Conservation (phyloP, 2,113 vertebrate genomes). For the Bubalus kerabau region DNA sequence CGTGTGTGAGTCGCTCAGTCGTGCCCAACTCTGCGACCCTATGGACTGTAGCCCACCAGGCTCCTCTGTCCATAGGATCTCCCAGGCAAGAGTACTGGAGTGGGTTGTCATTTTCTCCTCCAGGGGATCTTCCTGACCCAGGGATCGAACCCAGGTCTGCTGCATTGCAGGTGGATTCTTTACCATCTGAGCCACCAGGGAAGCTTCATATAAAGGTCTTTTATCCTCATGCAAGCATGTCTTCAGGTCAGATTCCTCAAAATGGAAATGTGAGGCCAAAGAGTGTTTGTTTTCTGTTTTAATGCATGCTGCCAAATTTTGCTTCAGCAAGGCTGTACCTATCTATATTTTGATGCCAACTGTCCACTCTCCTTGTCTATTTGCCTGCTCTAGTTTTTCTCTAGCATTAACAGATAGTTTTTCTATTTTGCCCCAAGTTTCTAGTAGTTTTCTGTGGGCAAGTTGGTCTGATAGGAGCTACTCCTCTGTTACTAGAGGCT, state of each 20-base stretch:
- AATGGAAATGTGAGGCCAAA: background rate
- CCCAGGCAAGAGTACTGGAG: background rate
- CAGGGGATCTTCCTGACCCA: background rate
- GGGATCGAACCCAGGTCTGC: background rate
- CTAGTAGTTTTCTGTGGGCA: background rate
- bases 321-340: rapidly evolving
- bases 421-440: background rate
- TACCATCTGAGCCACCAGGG: background rate
- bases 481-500: background rate
- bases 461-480: background rate
- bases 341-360: rapidly evolving
- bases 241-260: background rate
- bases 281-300: rapidly evolving
- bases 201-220: background rate
- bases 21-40: rapidly evolving
- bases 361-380: rapidly evolving
- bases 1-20: background rate
- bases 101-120: background rate
- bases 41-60: background rate
- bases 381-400: background rate
- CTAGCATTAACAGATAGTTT: background rate
- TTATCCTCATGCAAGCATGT: too few relatives aligned
- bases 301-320: rapidly evolving
- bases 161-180: background rate
- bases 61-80: background rate